Evolutionary conservation across 2,113 vertebrate genomes (phyloP), one percentile per base, ranked within the genome.

Genomic region (Proteles cristata): DNA sequence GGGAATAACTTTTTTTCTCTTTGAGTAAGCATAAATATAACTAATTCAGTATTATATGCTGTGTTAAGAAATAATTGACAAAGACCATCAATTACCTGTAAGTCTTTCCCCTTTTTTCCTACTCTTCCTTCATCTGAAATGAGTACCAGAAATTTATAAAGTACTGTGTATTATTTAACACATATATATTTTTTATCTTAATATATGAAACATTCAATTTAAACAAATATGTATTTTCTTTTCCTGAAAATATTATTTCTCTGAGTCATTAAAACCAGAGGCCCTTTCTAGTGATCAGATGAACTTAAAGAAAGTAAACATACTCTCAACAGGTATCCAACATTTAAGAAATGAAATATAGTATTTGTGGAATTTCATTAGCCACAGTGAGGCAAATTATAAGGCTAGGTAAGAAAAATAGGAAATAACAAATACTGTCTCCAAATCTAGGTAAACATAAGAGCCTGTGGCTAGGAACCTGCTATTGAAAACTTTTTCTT

Each of bases 311-410:
- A 50, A 66, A 96, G 43, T 91, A 88, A 86, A 97, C 66, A 39
- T 73, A 15, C 73, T 97, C 94, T 97, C 92, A 97, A 91, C 73
- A 93, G 25, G 4, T 28, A 92, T 96, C 73, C 87, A 69, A 81
- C 58, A 92, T 89, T 43, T 53, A 94, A 96, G 48, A 21, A 89
- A 97, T 92, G 92, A 96, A 92, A 95, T 86, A 97, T 43, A 25
- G 10, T 21, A n/a, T 89, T 95, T 94, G 11, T 92, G 65, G 88
- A 26, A 11, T 97, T 81, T 35, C 55, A 33, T 95, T 98, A 53
- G 74, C 87, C 12, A 31, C 77, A 79, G 0, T 15, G n/a, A 82
- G 65, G 12, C 11, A 90, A 82, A 94, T 90, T 85, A 19, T 50
- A 55, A 92, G n/a, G 8, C 16, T 23, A 33, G n/a, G 33, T 11